Evolutionary conservation across 2,797 vertebrate genomes (phyloP).

Genomic region (Sternotherus odoratus): DNA sequence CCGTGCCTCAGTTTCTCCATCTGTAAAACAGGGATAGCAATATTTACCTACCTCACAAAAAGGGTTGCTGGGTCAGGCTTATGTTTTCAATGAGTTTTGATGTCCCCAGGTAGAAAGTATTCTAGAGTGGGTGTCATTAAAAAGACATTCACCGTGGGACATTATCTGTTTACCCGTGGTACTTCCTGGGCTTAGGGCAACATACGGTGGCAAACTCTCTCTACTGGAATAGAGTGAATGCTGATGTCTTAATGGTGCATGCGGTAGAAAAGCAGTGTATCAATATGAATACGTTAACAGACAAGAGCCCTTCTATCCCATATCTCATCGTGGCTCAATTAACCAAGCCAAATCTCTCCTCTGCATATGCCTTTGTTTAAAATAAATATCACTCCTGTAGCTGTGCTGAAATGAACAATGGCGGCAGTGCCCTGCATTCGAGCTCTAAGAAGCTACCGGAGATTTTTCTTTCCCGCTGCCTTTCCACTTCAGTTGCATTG

Average conservation of each 20-base stretch:
- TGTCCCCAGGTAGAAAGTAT: conserved; percentile 32
- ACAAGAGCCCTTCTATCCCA: conserved; percentile 18
- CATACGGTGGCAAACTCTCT: background rate
- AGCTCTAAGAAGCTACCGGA: background rate
- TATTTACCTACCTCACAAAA: background rate
- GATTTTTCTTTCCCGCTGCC: background rate
- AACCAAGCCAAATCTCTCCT: conserved; percentile 36
- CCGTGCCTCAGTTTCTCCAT: background rate
- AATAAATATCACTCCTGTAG: background rate
- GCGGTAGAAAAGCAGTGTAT: background rate
- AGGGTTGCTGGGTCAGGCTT: background rate
- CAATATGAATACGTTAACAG: background rate
- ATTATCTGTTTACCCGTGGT: background rate
- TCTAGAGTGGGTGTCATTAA: background rate
- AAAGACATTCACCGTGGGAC: background rate
- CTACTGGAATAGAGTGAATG: background rate
- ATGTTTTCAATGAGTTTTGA: background rate
- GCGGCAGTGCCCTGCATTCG: background rate
- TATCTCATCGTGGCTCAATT: background rate
- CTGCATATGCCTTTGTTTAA: background rate
- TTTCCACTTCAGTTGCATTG: background rate
- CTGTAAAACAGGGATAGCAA: fast-evolving
- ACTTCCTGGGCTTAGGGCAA: background rate
- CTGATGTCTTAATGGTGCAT: background rate
- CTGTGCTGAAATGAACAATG: background rate